Evolutionary conservation across 53 echinoderm and acorn worm genomes (phyloP).

Genomic region (Apostichopus leukothele): DNA sequence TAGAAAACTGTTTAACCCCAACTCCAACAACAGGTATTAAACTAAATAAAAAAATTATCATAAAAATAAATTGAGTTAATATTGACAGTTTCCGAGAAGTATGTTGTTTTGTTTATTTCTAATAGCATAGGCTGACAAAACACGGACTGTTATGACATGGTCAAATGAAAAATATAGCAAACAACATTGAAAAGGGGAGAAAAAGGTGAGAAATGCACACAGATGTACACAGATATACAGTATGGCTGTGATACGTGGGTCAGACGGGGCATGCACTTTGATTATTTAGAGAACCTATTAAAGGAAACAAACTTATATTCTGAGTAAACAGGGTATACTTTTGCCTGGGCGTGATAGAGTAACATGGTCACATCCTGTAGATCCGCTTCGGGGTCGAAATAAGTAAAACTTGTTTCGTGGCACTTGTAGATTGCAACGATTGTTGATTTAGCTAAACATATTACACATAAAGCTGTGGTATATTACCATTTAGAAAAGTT

Average conservation of each 20-base stretch:
- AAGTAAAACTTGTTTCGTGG: too few species aligned
- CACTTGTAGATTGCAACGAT: too few species aligned
- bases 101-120: not conserved
- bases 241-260: not conserved
- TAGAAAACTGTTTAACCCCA: too few species aligned
- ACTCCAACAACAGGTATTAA: too few species aligned
- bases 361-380: not conserved
- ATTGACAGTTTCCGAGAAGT: not conserved
- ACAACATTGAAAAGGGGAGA: not conserved
- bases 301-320: not conserved
- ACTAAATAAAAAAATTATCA: too few species aligned
- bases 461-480: too few species aligned
- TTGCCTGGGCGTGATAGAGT: not conserved
- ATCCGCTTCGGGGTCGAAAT: not conserved
- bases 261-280: not conserved
- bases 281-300: not conserved
- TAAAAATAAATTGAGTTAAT: not conserved
- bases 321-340: not conserved
- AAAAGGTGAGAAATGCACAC: not conserved
- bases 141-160: not conserved
- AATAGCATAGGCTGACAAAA: not conserved
- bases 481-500: too few species aligned
- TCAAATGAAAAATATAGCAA: not conserved
- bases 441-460: too few species aligned
- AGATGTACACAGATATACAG: not conserved